Percentiles rank a stretch among this genome's conserved stretches.
Evolutionary conservation across 2,113 vertebrate species (phyloP).

Genomic region (Corapipo altera): DNA sequence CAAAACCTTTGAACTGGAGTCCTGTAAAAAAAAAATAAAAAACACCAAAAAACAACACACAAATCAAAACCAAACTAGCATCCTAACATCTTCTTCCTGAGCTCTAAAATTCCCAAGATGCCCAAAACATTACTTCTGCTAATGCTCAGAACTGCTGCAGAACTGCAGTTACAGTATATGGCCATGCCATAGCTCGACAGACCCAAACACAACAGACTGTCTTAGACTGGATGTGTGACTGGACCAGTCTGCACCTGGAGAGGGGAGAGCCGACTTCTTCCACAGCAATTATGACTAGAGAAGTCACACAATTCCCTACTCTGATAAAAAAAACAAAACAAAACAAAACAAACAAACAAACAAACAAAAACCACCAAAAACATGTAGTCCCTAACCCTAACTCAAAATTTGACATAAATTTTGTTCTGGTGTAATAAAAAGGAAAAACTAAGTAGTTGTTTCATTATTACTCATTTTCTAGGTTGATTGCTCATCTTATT

Average conservation of each 20-base stretch:
- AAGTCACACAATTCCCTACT: neutral
- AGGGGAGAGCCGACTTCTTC: neutral
- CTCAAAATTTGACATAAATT: neutral
- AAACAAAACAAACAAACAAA: no score
- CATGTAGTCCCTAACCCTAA: neutral
- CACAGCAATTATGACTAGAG: neutral
- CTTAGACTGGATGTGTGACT: neutral
- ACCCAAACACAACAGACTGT: neutral
- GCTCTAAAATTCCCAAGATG: neutral
- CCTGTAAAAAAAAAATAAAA: neutral
- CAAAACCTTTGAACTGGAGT: neutral
- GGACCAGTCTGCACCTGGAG: neutral
- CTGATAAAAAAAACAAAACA: no score
- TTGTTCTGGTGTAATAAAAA: neutral
- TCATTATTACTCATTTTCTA: neutral
- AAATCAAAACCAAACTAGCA: neutral
- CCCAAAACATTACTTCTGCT: neutral
- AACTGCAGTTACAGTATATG: fast-evolving
- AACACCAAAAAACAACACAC: neutral
- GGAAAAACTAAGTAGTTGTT: neutral
- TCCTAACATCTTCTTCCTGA: neutral
- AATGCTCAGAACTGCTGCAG: neutral
- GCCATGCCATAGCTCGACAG: neutral
- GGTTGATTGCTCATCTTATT: neutral
- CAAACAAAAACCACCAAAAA: no score